Conservation (phyloP, 2,797 vertebrate species). For the Peromyscus attwateri region DNA sequence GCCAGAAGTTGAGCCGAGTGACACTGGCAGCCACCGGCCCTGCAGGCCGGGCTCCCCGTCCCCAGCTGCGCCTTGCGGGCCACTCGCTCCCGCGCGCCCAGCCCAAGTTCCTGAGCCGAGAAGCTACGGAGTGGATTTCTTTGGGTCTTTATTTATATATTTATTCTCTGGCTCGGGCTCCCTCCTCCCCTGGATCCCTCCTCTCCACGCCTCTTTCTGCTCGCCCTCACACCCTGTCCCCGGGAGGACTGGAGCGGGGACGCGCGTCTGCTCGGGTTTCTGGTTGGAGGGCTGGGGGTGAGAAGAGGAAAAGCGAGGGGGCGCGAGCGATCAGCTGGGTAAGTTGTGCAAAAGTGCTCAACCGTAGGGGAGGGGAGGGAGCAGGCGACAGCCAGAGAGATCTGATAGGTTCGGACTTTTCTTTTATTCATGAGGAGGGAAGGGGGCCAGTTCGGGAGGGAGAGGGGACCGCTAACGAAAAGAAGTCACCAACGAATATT, state of each 20-base stretch:
- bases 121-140: constrained; percentile 36
- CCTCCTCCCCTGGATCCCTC: neutral
- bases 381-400: constrained; percentile 85
- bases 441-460: constrained; percentile 88
- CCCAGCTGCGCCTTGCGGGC: neutral
- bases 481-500: constrained; percentile 73
- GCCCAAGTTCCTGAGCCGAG: constrained; percentile 73
- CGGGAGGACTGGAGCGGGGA: constrained; percentile 4
- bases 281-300: neutral
- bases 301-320: constrained; percentile 79
- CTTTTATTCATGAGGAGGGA: constrained; percentile 94
- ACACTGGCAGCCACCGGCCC: neutral
- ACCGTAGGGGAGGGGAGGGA: constrained; percentile 72
- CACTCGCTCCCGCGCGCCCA: neutral
- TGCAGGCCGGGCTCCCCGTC: neutral
- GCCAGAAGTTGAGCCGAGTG: constrained; percentile 60
- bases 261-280: constrained; percentile 57
- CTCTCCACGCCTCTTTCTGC: constrained; percentile 42
- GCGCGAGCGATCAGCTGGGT: constrained; percentile 86
- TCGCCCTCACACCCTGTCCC: neutral
- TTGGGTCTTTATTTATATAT: constrained; percentile 57
- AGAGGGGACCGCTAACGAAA: constrained; percentile 88
- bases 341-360: constrained; percentile 78
- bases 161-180: neutral
- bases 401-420: constrained; percentile 93